phyloP scores from a whole-genome alignment of 30 jellyfish, hydroid and myxozoan genomes.

The Pelagia noctiluca region DNA sequence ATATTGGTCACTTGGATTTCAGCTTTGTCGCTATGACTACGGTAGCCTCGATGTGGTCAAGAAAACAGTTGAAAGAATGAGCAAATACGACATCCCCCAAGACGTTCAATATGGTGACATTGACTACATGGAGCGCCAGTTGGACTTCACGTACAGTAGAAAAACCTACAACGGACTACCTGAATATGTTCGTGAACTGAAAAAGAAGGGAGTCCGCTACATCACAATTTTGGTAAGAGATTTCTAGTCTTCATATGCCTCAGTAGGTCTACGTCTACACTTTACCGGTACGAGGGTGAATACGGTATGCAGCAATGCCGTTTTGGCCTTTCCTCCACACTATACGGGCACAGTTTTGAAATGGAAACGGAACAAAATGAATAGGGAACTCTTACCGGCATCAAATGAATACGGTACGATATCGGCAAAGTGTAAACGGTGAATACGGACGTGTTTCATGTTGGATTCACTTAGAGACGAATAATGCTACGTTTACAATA shows the following conservation, averaged over 20 bases:
- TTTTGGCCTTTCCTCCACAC: no score
- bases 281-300: no score
- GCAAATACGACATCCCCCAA: constrained; percentile 82
- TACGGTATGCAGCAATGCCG: no score
- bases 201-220: constrained; percentile 82
- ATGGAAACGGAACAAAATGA: no score
- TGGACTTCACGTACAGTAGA: constrained; percentile 83
- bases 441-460: no score
- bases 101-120: constrained; percentile 97
- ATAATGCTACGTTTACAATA: no score
- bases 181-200: constrained; percentile 77
- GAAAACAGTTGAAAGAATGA: constrained; percentile 83
- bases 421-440: no score
- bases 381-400: no score
- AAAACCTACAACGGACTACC: constrained; percentile 80
- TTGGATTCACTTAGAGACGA: no score
- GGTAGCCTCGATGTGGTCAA: constrained; percentile 82
- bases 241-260: not conserved
- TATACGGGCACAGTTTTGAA: no score
- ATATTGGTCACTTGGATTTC: constrained; percentile 98
- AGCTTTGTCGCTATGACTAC: constrained; percentile 98
- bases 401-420: no score
- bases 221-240: constrained; percentile 83
- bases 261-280: no score
- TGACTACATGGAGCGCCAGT: constrained; percentile 93